Conservation (phyloP, 2,797 vertebrate species). For the Diplodus sargus region DNA sequence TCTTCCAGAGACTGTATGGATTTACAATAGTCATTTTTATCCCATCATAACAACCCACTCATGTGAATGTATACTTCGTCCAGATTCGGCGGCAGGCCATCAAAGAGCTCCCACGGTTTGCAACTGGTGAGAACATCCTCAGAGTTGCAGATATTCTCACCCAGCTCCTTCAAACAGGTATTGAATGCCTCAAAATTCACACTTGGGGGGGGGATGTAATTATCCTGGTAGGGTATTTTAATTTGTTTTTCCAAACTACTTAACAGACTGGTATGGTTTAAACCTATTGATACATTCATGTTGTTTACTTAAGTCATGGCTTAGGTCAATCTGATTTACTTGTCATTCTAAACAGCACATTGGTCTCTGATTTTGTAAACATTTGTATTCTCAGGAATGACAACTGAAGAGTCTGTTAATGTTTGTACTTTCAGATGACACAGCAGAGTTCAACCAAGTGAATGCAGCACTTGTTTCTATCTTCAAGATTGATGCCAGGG, state of each 20-base stretch:
- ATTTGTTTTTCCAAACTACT: not conserved
- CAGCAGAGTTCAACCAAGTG: conserved; percentile 98
- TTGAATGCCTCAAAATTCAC: not conserved
- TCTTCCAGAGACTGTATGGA: not conserved
- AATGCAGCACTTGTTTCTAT: conserved; percentile 95
- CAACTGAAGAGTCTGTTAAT: not conserved
- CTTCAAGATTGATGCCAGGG: conserved; percentile 98
- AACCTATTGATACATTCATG: not conserved
- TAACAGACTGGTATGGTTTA: not conserved
- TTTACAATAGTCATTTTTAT: not conserved
- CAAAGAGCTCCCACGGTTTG: conserved; percentile 97
- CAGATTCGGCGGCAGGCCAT: conserved; percentile 98
- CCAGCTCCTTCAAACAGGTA: conserved; percentile 97
- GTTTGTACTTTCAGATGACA: conserved; percentile 88
- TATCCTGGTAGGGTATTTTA: not conserved
- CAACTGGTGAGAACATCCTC: conserved; percentile 96
- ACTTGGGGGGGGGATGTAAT: fast-evolving
- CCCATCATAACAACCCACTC: not conserved
- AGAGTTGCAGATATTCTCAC: conserved; percentile 97
- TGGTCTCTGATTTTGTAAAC: not conserved
- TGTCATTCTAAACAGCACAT: not conserved
- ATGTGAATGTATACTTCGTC: not conserved
- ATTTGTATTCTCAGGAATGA: not conserved
- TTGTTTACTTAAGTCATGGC: not conserved
- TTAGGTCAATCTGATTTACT: not conserved